These are phyloP conservation scores for Xestobium rufovillosum DNA, from an alignment of 2,888 invertebrate species.

Conservation along the genomic window DNA sequence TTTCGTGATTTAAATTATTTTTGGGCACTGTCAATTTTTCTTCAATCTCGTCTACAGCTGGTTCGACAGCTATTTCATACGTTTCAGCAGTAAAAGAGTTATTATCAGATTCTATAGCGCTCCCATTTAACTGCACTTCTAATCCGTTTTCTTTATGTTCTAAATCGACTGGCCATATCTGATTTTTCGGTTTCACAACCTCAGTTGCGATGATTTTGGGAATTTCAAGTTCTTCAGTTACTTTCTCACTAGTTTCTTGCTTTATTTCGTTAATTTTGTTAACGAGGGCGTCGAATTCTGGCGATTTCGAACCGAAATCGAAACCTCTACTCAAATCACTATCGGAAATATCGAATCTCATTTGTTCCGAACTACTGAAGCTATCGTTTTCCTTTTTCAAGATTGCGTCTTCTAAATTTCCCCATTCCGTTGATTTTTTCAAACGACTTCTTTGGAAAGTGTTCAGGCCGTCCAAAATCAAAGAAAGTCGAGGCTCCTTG, in stretches of 20 bases:
- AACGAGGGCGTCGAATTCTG: constrained; percentile 37
- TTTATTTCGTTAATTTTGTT: constrained; percentile 40
- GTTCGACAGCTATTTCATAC: neutral
- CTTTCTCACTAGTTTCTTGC: constrained; percentile 26
- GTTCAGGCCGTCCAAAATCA: constrained; percentile 58
- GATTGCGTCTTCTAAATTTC: constrained; percentile 68
- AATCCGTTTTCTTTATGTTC: constrained; percentile 10
- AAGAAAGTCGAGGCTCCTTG: constrained; percentile 52
- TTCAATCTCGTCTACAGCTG: neutral
- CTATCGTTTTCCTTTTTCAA: constrained; percentile 44
- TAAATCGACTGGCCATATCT: constrained; percentile 9
- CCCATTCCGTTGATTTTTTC: constrained; percentile 70
- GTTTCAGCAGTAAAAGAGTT: neutral
- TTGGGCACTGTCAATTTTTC: neutral
- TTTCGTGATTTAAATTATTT: too few relatives aligned
- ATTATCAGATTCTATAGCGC: neutral
- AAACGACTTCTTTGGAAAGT: constrained; percentile 61
- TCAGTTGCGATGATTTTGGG: constrained; percentile 4
- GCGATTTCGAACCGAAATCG: constrained; percentile 29
- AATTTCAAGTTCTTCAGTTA: constrained; percentile 15
- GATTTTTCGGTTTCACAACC: constrained; percentile 9
- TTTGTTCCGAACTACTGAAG: constrained; percentile 17
- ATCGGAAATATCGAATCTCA: constrained; percentile 18
- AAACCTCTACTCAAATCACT: constrained; percentile 21
- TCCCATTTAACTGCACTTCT: constrained; percentile 11